These are phyloP conservation scores for Xanthia icteritia DNA, from an alignment of 2,888 invertebrate genomes.

Conservation along the genomic window DNA sequence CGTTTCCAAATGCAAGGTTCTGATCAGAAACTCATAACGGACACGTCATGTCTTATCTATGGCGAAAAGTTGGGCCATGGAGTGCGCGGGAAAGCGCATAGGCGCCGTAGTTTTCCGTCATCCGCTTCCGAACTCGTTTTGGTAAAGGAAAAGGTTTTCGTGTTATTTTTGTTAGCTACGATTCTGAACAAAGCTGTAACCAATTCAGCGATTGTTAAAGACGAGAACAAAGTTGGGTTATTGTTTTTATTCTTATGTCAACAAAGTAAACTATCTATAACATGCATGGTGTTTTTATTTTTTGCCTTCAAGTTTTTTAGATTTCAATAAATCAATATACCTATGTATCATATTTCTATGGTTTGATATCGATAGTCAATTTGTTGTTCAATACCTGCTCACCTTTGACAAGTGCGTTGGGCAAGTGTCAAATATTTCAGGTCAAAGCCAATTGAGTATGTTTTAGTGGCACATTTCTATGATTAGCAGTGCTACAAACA, in stretches of 20 bases:
- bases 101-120: conserved; percentile 46
- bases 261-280: not conserved
- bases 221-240: not conserved
- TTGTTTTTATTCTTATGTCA: not conserved
- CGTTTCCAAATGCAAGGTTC: conserved; percentile 76
- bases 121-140: conserved; percentile 46
- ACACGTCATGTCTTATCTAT: conserved; percentile 87
- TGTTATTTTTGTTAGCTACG: conserved; percentile 26
- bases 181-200: not conserved
- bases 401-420: not conserved
- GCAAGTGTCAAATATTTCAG: not conserved
- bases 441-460: not conserved
- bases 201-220: not conserved
- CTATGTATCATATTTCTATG: not conserved
- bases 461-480: not conserved
- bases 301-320: not conserved
- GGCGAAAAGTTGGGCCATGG: conserved; percentile 76
- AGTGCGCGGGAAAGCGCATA: conserved; percentile 49
- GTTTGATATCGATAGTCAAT: not conserved
- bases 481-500: not conserved
- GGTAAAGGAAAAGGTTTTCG: conserved; percentile 24
- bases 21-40: conserved; percentile 87
- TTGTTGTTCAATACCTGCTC: not conserved
- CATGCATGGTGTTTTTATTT: not conserved
- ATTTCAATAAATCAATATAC: too few species aligned